phyloP scores from a whole-genome alignment of 2,113 vertebrate species.

The Equus quagga region DNA sequence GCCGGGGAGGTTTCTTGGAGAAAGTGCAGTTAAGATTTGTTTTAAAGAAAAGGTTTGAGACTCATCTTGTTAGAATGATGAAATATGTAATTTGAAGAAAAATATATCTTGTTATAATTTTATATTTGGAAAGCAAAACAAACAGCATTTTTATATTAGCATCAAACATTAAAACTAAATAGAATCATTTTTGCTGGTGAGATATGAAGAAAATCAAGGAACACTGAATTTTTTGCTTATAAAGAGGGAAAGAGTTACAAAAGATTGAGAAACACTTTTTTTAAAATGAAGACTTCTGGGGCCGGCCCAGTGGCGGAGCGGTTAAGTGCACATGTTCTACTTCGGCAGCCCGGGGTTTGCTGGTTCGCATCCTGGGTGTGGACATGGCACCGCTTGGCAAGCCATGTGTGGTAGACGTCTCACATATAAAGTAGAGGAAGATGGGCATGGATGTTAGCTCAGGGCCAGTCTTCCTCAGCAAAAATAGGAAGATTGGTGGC shows the following conservation, averaged over 20 bases:
- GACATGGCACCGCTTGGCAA: too few species aligned
- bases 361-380: too few species aligned
- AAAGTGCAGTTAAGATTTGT: background rate
- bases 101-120: background rate
- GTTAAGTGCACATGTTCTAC: too few species aligned
- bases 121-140: slow-evolving; percentile 24
- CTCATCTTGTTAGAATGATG: background rate
- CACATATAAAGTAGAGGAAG: too few species aligned
- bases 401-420: too few species aligned
- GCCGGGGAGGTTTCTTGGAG: background rate
- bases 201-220: background rate
- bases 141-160: background rate
- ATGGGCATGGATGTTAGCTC: too few species aligned
- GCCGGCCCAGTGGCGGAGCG: too few species aligned
- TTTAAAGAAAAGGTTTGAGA: background rate
- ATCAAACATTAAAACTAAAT: slow-evolving; percentile 11
- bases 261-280: background rate
- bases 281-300: background rate
- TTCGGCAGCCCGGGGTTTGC: too few species aligned
- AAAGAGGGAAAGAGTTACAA: background rate
- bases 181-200: background rate
- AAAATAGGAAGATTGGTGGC: too few species aligned
- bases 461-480: too few species aligned
- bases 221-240: background rate
- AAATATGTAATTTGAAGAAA: slow-evolving; percentile 31